phyloP scores from a whole-genome alignment of 1,140 invertebrate species.

The Riptortus pedestris region DNA sequence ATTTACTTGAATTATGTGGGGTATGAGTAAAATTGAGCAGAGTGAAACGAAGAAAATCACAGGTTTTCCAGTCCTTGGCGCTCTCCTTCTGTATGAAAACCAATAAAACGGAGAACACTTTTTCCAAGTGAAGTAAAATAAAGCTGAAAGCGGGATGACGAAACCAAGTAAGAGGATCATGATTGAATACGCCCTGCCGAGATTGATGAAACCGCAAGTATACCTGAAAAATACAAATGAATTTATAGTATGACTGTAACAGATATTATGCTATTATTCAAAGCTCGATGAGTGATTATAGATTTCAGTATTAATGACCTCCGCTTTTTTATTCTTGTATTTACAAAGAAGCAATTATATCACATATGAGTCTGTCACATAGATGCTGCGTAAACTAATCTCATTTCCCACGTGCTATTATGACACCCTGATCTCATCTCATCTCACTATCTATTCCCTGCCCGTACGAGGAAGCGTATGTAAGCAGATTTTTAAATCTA shows the following conservation, averaged over 20 bases:
- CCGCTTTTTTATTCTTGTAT: no score
- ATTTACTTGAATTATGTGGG: constrained; percentile 4
- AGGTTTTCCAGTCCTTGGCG: not conserved
- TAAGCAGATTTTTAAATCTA: no score
- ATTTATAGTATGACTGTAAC: not conserved
- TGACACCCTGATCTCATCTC: no score
- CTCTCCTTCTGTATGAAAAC: not conserved
- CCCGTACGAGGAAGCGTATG: no score
- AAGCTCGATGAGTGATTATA: no score
- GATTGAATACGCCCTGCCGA: not conserved
- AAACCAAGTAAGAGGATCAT: not conserved
- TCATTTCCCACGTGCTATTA: no score
- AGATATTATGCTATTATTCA: no score
- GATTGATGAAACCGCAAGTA: not conserved
- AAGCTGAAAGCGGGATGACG: not conserved
- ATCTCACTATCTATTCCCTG: no score
- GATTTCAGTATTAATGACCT: no score
- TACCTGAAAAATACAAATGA: not conserved
- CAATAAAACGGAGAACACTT: not conserved
- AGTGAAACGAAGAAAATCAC: not conserved
- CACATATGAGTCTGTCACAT: no score
- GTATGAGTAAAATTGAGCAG: constrained; percentile 1
- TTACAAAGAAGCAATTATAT: no score
- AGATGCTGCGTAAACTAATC: no score
- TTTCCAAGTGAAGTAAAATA: not conserved